Evolutionary conservation across 2,113 vertebrate genomes (phyloP).

Genomic region (Pelmatolapia mariae): DNA sequence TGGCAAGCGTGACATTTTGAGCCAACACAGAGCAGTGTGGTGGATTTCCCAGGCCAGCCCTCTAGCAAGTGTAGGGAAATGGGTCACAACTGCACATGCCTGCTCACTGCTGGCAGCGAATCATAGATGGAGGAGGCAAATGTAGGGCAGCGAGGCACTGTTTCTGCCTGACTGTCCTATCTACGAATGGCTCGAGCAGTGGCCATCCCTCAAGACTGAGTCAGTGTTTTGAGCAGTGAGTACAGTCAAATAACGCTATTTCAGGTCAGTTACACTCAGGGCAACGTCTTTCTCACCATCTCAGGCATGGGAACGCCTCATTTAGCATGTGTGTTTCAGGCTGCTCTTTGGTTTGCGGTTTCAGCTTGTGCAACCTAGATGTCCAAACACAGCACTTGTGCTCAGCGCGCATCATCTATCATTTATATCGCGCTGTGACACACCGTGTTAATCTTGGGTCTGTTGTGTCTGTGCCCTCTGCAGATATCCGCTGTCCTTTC

Average conservation of each 20-base stretch:
- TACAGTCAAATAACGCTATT: not conserved
- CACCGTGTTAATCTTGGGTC: not conserved
- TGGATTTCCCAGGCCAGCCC: constrained; percentile 41
- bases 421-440: not conserved
- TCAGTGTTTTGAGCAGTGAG: not conserved
- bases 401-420: not conserved
- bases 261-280: not conserved
- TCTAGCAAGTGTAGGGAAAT: constrained; percentile 45
- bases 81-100: constrained; percentile 51
- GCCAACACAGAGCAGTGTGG: not conserved
- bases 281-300: not conserved
- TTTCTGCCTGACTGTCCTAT: not conserved
- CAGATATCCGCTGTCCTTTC: constrained; percentile 77
- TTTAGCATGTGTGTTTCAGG: not conserved
- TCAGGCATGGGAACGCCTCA: not conserved
- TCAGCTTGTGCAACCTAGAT: not conserved
- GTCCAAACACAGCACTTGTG: not conserved
- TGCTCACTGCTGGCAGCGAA: constrained; percentile 12
- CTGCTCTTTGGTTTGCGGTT: not conserved
- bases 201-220: not conserved
- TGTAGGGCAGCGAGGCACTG: constrained; percentile 24
- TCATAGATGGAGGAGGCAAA: constrained; percentile 16
- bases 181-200: not conserved
- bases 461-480: not conserved
- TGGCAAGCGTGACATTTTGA: not conserved